phyloP scores from a whole-genome alignment of 1,140 invertebrate species.

The Tetramorium alpestre region DNA sequence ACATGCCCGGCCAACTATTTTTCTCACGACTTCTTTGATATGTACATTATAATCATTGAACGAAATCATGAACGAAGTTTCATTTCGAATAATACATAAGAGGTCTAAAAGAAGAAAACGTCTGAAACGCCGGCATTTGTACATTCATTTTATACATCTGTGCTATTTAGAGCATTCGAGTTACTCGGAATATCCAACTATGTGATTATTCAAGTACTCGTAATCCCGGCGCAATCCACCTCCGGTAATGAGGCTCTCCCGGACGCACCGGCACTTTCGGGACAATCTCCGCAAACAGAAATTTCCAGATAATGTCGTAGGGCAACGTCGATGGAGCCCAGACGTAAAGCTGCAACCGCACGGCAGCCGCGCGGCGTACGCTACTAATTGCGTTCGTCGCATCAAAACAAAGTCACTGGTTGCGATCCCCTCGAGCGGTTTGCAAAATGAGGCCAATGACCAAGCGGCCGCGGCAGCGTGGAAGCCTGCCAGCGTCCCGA shows the following conservation, averaged over 20 bases:
- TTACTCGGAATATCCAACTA: neutral
- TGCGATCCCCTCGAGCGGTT: conserved; percentile 23
- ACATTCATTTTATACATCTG: neutral
- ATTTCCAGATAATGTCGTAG: conserved; percentile 18
- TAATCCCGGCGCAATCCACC: neutral
- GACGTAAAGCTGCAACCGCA: conserved; percentile 18
- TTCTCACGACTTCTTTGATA: neutral
- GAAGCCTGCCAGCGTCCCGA: conserved; percentile 70
- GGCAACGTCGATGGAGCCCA: neutral
- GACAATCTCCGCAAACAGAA: neutral
- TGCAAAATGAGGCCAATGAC: conserved; percentile 68
- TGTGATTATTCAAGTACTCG: neutral
- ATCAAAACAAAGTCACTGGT: conserved; percentile 53
- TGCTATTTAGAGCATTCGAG: neutral
- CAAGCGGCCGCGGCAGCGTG: conserved; percentile 57
- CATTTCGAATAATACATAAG: neutral
- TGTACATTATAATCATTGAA: neutral
- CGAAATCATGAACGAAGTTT: neutral
- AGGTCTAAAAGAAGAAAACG: neutral
- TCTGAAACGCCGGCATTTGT: no score
- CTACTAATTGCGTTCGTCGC: conserved; percentile 47
- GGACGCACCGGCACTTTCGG: neutral
- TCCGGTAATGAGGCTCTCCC: conserved; percentile 4
- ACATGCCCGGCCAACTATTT: neutral
- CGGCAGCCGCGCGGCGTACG: neutral